Evolutionary conservation across 2,113 vertebrate genomes (phyloP).

Genomic region (Alectura lathami): DNA sequence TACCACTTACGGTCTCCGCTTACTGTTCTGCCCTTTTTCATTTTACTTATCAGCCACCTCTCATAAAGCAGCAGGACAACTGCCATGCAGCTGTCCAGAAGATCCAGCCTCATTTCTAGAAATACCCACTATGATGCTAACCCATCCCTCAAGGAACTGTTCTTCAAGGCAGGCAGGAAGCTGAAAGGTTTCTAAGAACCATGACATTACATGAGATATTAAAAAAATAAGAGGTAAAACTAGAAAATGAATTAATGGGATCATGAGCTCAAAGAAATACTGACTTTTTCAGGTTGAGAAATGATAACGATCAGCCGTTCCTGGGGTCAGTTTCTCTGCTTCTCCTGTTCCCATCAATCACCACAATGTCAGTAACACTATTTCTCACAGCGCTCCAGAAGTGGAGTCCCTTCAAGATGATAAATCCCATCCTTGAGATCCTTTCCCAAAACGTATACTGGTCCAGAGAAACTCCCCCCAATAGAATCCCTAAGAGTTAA

Average conservation of each 20-base stretch:
- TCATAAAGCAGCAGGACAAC: background rate
- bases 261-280: background rate
- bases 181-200: background rate
- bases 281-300: background rate
- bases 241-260: background rate
- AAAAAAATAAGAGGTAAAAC: background rate
- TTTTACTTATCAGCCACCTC: background rate
- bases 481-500: background rate
- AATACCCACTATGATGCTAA: background rate
- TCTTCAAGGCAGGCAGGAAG: background rate
- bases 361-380: background rate
- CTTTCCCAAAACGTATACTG: background rate
- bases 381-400: background rate
- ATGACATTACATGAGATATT: background rate
- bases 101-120: background rate
- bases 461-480: background rate
- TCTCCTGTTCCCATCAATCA: background rate
- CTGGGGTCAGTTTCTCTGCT: background rate
- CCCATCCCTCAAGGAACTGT: background rate
- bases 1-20: background rate
- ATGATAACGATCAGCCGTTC: fast-evolving
- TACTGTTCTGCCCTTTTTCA: background rate
- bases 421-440: background rate
- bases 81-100: background rate
- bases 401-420: background rate